Base-by-base conservation (phyloP, 2,797 vertebrate genomes). In the Hapalemur alaotrensis region DNA sequence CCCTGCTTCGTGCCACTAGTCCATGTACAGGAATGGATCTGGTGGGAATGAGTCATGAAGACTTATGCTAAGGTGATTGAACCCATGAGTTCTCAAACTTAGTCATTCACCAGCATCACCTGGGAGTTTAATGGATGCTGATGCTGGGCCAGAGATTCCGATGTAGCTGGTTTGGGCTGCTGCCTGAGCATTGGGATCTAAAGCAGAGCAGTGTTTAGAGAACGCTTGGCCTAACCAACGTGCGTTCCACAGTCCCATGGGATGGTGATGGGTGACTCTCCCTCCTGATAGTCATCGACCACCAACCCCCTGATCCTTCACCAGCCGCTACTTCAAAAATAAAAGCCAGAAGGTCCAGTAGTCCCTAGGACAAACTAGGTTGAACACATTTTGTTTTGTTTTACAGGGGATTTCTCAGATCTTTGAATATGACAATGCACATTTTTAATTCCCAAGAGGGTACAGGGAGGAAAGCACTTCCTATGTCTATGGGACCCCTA, bases 11-110 rank as follows among this genome's bases (percentile, higher is more conserved):
- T 67, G 41, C 25, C 0, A 1, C 35, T 54, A 7, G 65, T 41
- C 50, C 0, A 0, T 5, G 32, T 50, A 22, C 0, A 22, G 32
- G 30, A 65, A 18, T 41, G 30, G 72, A 38, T 25, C 22, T 10
- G 15, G 4, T 2, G 11, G 35, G 38, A 52, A 6, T 25, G 4
- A 81, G 46, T 78, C 32, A 15, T 30, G 59, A 35, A 76, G 22
- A 30, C 1, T 5, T 8, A 12, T 9, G 14, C 15, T 54, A n/a
- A 59, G 65, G 32, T 57, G 25, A 70, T 54, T 3, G 0, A 93
- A 79, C 22, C 20, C 28, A 7, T 28, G 10, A 30, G 15, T 65
- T 81, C 61, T 86, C 38, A 72, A 50, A 67, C 18, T 35, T 50
- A 35, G 35, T 41, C 7, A 0, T 35, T 30, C 1, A 46, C 17